Evolutionary conservation across 2,888 invertebrate genomes (phyloP).

Genomic region (Microctonus brassicae): DNA sequence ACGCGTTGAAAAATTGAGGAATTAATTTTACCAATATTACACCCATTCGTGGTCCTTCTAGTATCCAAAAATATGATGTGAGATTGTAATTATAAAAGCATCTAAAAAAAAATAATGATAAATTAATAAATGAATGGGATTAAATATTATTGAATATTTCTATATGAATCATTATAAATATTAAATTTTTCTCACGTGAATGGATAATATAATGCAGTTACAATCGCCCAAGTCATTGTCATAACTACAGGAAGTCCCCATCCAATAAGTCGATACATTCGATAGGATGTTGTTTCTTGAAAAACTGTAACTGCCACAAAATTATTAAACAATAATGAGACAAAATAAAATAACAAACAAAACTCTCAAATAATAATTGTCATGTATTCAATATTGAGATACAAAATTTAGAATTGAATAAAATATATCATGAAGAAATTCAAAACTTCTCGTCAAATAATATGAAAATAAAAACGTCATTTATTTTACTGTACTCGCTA

Average conservation of each 20-base stretch:
- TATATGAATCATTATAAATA: no score
- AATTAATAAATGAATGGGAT: not conserved
- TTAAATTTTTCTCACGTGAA: constrained; percentile 62
- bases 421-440: not conserved
- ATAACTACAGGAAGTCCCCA: constrained; percentile 82
- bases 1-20: no score
- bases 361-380: not conserved
- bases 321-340: not conserved
- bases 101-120: constrained; percentile 60
- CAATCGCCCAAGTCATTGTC: constrained; percentile 78
- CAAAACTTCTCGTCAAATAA: not conserved
- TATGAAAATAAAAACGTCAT: not conserved
- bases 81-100: constrained; percentile 92
- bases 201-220: constrained; percentile 73
- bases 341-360: not conserved
- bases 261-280: constrained; percentile 76
- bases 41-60: constrained; percentile 87
- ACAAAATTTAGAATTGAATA: not conserved
- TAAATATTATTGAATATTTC: not conserved
- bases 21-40: constrained; percentile 87
- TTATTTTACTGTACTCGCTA: not conserved
- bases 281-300: constrained; percentile 77
- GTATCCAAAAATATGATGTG: constrained; percentile 86
- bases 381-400: not conserved
- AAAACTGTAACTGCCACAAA: constrained; percentile 74